A percentile compares a stretch with the other conserved stretches of the same genome.
Conservation (phyloP, 2,113 vertebrate genomes). For the Melospiza melodia region DNA sequence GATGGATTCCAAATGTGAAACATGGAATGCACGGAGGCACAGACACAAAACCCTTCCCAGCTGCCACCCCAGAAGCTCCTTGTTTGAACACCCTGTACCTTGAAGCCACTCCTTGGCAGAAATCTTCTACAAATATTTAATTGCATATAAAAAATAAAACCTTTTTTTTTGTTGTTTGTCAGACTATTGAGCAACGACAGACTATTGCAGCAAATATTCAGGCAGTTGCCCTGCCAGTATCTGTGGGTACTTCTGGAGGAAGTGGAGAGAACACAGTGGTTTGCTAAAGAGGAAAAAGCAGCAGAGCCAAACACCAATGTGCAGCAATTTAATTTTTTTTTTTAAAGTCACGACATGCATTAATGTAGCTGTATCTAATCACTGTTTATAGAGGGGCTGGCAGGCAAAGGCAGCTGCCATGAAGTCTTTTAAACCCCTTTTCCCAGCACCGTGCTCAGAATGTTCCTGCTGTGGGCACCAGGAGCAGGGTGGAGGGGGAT, state of each 20-base stretch:
- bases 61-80: not conserved
- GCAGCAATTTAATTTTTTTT: not conserved
- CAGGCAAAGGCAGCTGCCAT: not conserved
- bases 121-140: not conserved
- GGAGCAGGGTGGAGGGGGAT: not conserved
- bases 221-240: not conserved
- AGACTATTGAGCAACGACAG: not conserved
- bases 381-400: not conserved
- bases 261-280: not conserved
- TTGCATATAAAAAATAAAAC: not conserved
- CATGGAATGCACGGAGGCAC: rapidly evolving
- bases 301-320: not conserved
- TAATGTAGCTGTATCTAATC: constrained; percentile 3
- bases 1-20: not conserved
- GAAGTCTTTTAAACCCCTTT: not conserved
- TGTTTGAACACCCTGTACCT: not conserved
- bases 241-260: constrained; percentile 30
- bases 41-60: rapidly evolving
- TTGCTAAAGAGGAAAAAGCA: constrained; percentile 4
- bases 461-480: not conserved
- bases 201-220: not conserved
- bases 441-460: not conserved
- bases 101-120: not conserved
- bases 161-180: not conserved
- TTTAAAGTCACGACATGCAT: not conserved